Evolutionary conservation across 2,888 invertebrate species (phyloP).

Genomic region (Aphidius colemani): DNA sequence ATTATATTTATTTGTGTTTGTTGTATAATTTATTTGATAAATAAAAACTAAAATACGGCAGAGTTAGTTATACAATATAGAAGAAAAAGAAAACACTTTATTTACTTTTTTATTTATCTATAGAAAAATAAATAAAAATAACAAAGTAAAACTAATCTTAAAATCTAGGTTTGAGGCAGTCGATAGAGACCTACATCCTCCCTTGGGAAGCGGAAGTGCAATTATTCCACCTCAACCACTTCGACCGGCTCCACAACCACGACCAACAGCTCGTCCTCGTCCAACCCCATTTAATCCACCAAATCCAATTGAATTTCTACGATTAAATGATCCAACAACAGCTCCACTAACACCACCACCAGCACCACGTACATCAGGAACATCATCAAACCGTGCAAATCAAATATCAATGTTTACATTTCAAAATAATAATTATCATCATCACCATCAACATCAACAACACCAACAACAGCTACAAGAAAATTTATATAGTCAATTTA

Average conservation of each 20-base stretch:
- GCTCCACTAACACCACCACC: conserved; percentile 53
- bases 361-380: conserved; percentile 26
- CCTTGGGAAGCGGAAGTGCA: conserved; percentile 44
- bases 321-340: conserved; percentile 49
- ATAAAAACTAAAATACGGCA: no score
- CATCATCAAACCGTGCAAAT: conserved; percentile 22
- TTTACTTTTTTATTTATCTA: no score
- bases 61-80: no score
- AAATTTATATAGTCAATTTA: conserved; percentile 16
- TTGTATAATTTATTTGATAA: no score
- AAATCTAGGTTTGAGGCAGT: conserved; percentile 53
- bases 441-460: no score
- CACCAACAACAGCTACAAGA: conserved; percentile 18
- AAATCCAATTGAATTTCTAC: conserved; percentile 47
- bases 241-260: conserved; percentile 65
- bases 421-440: conserved; percentile 32
- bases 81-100: no score
- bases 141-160: no score
- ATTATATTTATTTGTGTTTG: neutral
- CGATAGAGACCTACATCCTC: conserved; percentile 55
- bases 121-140: no score
- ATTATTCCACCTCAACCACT: conserved; percentile 70
- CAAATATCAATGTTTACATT: conserved; percentile 43
- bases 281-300: conserved; percentile 53
- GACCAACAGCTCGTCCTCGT: conserved; percentile 49